phyloP scores from a whole-genome alignment of 2,888 invertebrate genomes.

The Calameuta pallipes region DNA sequence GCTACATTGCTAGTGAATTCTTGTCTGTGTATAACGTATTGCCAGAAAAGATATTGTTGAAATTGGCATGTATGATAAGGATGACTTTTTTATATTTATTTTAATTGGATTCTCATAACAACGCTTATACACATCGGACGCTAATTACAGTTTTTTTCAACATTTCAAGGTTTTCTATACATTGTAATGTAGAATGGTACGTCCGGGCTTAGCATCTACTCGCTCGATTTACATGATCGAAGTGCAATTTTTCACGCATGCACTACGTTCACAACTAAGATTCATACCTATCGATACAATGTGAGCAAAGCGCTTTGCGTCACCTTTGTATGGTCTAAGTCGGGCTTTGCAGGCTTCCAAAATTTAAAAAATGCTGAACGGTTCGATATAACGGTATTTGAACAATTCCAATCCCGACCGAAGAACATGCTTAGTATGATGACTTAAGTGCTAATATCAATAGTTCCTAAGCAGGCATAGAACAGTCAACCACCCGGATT shows the following conservation, averaged over 20 bases:
- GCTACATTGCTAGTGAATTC: too few relatives aligned
- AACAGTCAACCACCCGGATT: background rate
- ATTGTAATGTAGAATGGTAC: background rate
- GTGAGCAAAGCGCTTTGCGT: background rate
- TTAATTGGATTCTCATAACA: background rate
- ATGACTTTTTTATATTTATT: background rate
- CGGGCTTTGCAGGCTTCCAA: background rate
- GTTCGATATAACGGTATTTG: background rate
- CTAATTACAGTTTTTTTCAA: background rate
- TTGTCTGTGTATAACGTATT: too few relatives aligned
- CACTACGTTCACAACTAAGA: background rate
- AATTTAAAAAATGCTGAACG: background rate
- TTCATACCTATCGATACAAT: background rate
- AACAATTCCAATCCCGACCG: background rate
- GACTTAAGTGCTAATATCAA: background rate
- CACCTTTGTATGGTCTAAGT: background rate
- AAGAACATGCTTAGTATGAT: background rate
- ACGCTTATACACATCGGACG: background rate
- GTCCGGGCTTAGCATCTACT: background rate
- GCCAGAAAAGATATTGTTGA: too few relatives aligned
- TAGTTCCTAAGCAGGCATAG: constrained; percentile 12
- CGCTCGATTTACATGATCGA: background rate
- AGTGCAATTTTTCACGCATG: background rate
- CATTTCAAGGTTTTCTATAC: background rate
- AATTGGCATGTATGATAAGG: background rate